Conservation (phyloP, 2,888 invertebrate species). For the Lasius fuliginosus region DNA sequence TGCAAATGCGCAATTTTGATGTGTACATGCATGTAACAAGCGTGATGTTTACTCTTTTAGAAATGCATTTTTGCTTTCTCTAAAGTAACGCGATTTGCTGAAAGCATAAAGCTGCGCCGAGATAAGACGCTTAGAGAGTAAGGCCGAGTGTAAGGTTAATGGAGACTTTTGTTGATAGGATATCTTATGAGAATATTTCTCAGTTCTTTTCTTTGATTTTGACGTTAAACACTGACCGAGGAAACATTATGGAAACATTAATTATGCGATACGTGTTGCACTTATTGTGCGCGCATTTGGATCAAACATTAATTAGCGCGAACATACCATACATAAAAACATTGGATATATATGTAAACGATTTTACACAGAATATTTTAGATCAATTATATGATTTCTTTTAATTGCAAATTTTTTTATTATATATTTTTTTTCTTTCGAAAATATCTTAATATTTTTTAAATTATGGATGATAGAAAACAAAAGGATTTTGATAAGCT, state of each 20-base stretch:
- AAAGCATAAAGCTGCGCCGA: background rate
- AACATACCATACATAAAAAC: background rate
- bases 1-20: background rate
- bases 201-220: background rate
- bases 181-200: background rate
- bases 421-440: background rate
- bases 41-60: background rate
- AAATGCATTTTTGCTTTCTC: background rate
- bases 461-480: background rate
- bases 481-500: background rate
- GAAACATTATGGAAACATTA: no score
- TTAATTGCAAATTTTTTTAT: background rate
- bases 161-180: background rate
- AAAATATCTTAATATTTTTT: background rate
- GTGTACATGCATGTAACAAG: background rate
- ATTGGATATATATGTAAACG: background rate
- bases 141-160: background rate
- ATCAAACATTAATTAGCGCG: background rate
- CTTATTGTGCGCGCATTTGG: background rate
- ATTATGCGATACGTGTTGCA: background rate
- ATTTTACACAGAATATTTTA: background rate
- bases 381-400: background rate
- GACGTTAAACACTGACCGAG: background rate
- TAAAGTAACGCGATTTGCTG: background rate
- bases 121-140: conserved; percentile 13